Conservation (phyloP, 2,888 invertebrate species). For the Caenorhabditis panamensis region DNA sequence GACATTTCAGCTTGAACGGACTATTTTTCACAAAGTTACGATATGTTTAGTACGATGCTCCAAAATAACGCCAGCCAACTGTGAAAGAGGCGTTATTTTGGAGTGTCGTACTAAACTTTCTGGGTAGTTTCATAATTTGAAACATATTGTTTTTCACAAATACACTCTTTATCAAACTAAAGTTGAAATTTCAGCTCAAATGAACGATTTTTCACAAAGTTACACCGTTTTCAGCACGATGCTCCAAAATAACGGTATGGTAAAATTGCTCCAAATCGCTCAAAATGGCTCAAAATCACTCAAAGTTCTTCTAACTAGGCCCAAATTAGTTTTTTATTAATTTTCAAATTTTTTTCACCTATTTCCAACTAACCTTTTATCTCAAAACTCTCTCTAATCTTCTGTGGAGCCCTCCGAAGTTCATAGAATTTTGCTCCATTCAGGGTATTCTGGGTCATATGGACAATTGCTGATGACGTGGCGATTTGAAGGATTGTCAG, state of each 20-base stretch:
- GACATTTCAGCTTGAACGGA: not conserved
- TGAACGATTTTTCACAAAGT: not conserved
- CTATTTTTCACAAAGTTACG: not conserved
- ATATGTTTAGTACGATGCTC: not conserved
- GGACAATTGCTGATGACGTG: constrained; percentile 43
- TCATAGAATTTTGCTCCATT: constrained; percentile 62
- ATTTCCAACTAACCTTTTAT: constrained; percentile 19
- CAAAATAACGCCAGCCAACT: too few species aligned
- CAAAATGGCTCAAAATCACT: not conserved
- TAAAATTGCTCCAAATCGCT: too few species aligned
- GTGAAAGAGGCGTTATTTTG: too few species aligned
- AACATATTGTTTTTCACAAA: too few species aligned
- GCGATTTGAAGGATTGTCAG: constrained; percentile 10
- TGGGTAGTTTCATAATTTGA: too few species aligned
- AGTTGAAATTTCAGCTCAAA: not conserved
- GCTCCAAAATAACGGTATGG: too few species aligned
- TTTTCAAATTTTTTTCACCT: too few species aligned
- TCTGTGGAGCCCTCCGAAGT: constrained; percentile 41
- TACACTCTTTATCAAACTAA: too few species aligned
- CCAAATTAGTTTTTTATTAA: too few species aligned
- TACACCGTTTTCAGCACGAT: not conserved
- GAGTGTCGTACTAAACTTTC: too few species aligned
- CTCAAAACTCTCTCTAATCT: constrained; percentile 23
- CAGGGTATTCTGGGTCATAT: constrained; percentile 62
- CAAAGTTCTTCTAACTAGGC: too few species aligned